These are phyloP conservation scores for Podarcis raffonei DNA, from an alignment of 2,113 vertebrate species.

Conservation along the genomic window DNA sequence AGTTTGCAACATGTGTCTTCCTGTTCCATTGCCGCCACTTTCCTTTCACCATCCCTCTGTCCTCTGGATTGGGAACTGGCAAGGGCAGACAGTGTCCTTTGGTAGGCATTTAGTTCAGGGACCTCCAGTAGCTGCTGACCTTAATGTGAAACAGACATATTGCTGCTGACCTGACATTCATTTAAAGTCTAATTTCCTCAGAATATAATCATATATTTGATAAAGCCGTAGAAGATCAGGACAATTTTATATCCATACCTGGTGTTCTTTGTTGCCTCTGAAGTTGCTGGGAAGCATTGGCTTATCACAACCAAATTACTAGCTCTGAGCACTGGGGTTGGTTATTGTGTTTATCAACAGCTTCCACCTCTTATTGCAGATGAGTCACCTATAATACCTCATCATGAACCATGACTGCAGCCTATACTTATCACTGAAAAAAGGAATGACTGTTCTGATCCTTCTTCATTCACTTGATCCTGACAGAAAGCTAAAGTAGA, in stretches of 20 bases:
- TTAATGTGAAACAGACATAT: slow-evolving; percentile 56
- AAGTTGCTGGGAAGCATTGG: slow-evolving; percentile 55
- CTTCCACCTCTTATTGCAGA: slow-evolving; percentile 13
- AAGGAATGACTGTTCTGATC: not conserved
- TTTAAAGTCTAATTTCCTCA: slow-evolving; percentile 62
- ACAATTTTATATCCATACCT: slow-evolving; percentile 51
- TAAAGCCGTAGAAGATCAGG: slow-evolving; percentile 49
- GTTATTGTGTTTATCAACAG: slow-evolving; percentile 27
- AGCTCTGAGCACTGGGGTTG: not conserved
- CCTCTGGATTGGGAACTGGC: not conserved
- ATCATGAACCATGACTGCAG: slow-evolving; percentile 21
- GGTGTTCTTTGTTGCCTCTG: slow-evolving; percentile 42
- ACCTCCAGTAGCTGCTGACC: slow-evolving; percentile 17
- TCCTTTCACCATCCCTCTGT: not conserved
- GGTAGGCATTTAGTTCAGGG: not conserved
- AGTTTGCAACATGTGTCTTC: not conserved
- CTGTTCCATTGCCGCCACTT: not conserved
- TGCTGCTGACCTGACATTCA: slow-evolving; percentile 34
- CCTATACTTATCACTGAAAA: slow-evolving; percentile 21
- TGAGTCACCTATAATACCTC: slow-evolving; percentile 1
- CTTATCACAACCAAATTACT: slow-evolving; percentile 47
- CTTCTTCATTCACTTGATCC: not conserved
- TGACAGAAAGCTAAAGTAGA: not conserved
- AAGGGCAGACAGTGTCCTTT: not conserved
- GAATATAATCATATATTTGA: slow-evolving; percentile 60